These are phyloP conservation scores for Trissoscelio sp. DNA, from an alignment of 2,888 invertebrate genomes.

Conservation along the genomic window DNA sequence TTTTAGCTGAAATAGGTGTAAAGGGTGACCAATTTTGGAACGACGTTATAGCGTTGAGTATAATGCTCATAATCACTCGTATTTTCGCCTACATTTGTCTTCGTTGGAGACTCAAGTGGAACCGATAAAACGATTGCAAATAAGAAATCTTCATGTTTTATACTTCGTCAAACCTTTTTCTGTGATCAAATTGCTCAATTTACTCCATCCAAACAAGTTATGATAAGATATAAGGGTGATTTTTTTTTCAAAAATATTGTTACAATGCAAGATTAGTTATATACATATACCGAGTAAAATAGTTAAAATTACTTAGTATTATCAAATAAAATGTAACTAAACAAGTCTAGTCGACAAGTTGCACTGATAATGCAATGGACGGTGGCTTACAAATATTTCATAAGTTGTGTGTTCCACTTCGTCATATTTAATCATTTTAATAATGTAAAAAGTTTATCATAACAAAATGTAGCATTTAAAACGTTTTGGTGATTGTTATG, in stretches of 20 bases:
- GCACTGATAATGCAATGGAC: slow-evolving; percentile 16
- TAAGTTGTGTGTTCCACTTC: too few relatives aligned
- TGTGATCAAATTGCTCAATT: slow-evolving; percentile 41
- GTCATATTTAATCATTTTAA: too few relatives aligned
- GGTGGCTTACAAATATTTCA: too few relatives aligned
- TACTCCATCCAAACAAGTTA: slow-evolving; percentile 5
- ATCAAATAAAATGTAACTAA: neutral
- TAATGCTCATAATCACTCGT: slow-evolving; percentile 88
- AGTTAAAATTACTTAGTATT: neutral
- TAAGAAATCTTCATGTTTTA: neutral
- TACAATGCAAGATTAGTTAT: neutral
- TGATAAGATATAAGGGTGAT: neutral
- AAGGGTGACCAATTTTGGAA: slow-evolving; percentile 92
- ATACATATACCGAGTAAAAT: neutral
- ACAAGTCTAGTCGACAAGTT: slow-evolving; percentile 34
- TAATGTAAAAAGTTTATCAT: too few relatives aligned
- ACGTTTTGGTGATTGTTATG: too few relatives aligned
- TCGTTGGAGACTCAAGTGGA: slow-evolving; percentile 89
- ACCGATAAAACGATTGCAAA: too few relatives aligned
- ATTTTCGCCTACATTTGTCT: slow-evolving; percentile 89
- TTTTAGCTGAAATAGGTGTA: slow-evolving; percentile 93
- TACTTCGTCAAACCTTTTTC: slow-evolving; percentile 12
- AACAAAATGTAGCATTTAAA: too few relatives aligned
- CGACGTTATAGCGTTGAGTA: slow-evolving; percentile 89
- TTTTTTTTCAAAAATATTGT: neutral